A percentile compares a stretch with the other conserved stretches of the same genome.
Evolutionary conservation across 1,140 invertebrate species (phyloP).

Genomic region (Eurytemora carolleeae): DNA sequence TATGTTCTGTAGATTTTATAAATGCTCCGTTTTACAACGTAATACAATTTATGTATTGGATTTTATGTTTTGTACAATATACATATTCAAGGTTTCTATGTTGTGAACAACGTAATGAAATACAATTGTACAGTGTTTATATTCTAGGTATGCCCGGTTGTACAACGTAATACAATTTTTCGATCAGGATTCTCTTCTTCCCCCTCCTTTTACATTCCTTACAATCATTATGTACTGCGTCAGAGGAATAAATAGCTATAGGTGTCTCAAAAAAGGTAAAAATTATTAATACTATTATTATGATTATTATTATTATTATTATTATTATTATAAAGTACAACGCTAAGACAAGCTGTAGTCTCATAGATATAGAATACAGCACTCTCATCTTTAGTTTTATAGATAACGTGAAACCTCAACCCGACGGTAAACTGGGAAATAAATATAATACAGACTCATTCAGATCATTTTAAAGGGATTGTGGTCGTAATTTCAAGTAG

Average conservation of each 20-base stretch:
- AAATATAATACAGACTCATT: too few species aligned
- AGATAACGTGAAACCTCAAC: background rate
- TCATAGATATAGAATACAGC: background rate
- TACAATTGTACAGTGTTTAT: background rate
- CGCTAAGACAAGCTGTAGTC: background rate
- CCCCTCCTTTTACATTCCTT: slow-evolving; percentile 9
- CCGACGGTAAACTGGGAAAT: too few species aligned
- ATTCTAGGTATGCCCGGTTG: slow-evolving; percentile 1
- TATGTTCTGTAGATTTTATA: background rate
- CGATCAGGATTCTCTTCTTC: slow-evolving; percentile 7
- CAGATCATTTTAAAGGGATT: too few species aligned
- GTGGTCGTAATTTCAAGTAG: too few species aligned
- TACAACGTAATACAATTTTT: slow-evolving; percentile 10
- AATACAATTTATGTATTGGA: background rate
- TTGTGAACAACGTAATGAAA: background rate
- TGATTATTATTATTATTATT: background rate
- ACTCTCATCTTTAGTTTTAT: background rate
- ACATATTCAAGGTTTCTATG: background rate
- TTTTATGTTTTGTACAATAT: background rate
- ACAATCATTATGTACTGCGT: background rate
- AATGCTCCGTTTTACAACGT: background rate
- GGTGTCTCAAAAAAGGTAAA: background rate
- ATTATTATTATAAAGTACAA: background rate
- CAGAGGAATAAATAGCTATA: background rate
- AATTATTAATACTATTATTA: background rate